These are phyloP conservation scores for Cynocephalus volans DNA, from an alignment of 2,113 vertebrate genomes.

Conservation along the genomic window DNA sequence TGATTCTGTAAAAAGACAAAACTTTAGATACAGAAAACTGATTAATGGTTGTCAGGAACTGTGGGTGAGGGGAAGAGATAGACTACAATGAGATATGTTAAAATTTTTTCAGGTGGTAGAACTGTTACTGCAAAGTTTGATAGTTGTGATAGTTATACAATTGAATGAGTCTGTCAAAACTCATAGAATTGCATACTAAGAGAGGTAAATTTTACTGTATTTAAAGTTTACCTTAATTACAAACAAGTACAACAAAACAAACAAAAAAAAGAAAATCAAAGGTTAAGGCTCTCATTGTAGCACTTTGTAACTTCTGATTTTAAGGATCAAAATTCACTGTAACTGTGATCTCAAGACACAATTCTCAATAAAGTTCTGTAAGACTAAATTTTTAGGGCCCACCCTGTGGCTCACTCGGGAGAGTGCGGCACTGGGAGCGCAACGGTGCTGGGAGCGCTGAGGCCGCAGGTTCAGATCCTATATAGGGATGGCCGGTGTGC, in stretches of 20 bases:
- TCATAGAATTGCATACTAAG: background rate
- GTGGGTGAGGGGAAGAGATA: accelerated
- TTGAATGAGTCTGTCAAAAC: background rate
- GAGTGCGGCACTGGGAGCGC: too few relatives aligned
- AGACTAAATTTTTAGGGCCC: background rate
- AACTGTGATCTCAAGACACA: background rate
- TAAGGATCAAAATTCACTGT: background rate
- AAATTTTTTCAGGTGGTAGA: background rate
- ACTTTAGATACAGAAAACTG: background rate
- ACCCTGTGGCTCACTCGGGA: too few relatives aligned
- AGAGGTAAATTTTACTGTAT: background rate
- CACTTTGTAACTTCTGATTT: background rate
- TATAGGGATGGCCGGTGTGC: too few relatives aligned
- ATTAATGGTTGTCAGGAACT: background rate
- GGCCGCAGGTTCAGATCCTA: too few relatives aligned
- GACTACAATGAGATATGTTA: accelerated
- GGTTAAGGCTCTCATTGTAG: background rate
- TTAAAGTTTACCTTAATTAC: background rate
- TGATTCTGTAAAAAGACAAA: background rate
- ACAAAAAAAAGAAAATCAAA: background rate
- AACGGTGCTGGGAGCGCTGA: too few relatives aligned
- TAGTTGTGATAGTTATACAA: background rate
- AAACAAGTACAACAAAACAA: conserved; percentile 1
- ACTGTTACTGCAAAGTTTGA: background rate
- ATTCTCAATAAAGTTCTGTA: background rate